Conservation (phyloP, 1,140 invertebrate genomes). For the Lasioglossum albipes region DNA sequence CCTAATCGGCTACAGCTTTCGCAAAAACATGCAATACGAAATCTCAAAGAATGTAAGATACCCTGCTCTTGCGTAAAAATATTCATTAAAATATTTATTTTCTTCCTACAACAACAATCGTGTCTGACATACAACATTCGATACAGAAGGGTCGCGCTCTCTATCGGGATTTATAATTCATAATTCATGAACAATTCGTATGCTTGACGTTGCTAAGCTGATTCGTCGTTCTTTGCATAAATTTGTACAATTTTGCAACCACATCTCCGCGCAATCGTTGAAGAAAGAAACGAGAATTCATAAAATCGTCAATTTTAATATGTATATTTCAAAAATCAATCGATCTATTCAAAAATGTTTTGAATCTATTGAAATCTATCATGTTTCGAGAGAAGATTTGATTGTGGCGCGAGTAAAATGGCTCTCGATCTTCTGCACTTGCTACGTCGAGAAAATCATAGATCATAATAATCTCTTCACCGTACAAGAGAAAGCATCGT, state of each 20-base stretch:
- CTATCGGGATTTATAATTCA: not conserved
- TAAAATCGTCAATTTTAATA: no score
- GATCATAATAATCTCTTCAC: not conserved
- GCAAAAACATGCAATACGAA: not conserved
- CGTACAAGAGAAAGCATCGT: not conserved
- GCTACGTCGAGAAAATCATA: conserved; percentile 33
- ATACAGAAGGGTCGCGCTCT: not conserved
- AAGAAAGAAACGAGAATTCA: no score
- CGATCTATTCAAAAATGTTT: no score
- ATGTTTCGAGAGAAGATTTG: not conserved
- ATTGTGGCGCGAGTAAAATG: conserved; percentile 9
- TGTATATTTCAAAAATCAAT: no score
- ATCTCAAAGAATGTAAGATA: not conserved
- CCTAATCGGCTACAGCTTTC: no score
- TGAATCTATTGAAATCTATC: no score
- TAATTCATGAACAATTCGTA: not conserved
- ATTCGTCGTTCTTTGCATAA: conserved; percentile 10
- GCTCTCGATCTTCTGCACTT: conserved; percentile 4
- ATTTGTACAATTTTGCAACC: no score
- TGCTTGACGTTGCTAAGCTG: not conserved
- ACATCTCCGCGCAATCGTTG: no score
- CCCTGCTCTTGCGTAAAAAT: not conserved
- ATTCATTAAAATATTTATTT: conserved; percentile 9
- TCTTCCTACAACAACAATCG: not conserved
- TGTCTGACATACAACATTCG: not conserved